Percentiles rank a stretch among this genome's conserved stretches.
Evolutionary conservation across 2,113 vertebrate genomes (phyloP).

Genomic region (Phalacrocorax carbo): DNA sequence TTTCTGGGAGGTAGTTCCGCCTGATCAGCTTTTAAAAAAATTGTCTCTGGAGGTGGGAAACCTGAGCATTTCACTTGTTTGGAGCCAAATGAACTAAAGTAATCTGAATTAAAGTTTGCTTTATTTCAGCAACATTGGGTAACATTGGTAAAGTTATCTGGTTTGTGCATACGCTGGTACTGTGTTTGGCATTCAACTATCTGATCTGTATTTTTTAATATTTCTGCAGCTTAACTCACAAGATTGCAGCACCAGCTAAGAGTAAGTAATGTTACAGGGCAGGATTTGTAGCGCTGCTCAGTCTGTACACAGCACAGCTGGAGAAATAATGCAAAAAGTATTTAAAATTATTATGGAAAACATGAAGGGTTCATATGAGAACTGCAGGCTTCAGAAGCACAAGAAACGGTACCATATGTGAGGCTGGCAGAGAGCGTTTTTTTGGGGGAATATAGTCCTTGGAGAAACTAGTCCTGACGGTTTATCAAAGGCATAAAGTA

Average conservation of each 20-base stretch:
- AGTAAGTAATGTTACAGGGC: background rate
- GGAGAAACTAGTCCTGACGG: background rate
- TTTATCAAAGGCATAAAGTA: conserved; percentile 5
- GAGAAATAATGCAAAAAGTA: background rate
- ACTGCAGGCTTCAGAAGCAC: background rate
- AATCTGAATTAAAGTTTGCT: background rate
- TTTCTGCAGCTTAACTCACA: background rate
- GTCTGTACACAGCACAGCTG: background rate
- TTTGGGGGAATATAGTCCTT: background rate
- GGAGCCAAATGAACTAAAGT: background rate
- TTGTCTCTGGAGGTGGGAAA: background rate
- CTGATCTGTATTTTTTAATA: background rate
- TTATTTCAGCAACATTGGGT: background rate
- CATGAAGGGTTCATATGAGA: background rate
- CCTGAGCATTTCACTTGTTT: background rate
- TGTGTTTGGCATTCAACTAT: background rate
- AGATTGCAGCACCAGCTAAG: background rate
- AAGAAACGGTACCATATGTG: background rate
- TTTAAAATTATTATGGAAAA: conserved; percentile 28
- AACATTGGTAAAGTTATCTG: background rate
- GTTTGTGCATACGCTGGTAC: background rate
- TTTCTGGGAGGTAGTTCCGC: background rate
- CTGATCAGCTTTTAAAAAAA: background rate
- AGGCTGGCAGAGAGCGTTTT: background rate
- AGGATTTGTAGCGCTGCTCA: background rate